These are phyloP conservation scores for Molorchus minor DNA, from an alignment of 2,888 invertebrate genomes.

Conservation along the genomic window DNA sequence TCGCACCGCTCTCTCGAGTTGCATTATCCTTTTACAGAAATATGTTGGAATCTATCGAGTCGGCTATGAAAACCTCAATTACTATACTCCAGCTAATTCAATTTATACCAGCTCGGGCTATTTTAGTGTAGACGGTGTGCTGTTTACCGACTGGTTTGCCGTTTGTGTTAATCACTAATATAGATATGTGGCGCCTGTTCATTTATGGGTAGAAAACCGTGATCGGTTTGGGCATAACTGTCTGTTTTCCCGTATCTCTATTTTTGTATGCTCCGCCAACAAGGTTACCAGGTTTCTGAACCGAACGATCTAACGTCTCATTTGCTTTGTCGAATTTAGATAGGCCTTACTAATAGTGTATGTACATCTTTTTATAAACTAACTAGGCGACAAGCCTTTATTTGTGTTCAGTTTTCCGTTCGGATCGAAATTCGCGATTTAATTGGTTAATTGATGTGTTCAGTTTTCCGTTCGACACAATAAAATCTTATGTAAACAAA, in stretches of 20 bases:
- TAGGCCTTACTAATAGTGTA: no score
- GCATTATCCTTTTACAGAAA: slow-evolving; percentile 23
- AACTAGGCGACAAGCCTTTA: no score
- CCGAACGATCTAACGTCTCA: no score
- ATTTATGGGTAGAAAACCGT: not conserved
- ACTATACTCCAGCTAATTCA: slow-evolving; percentile 14
- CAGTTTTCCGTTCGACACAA: no score
- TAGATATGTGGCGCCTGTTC: slow-evolving; percentile 15
- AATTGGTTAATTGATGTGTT: no score
- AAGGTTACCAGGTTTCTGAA: not conserved
- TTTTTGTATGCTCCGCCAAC: not conserved
- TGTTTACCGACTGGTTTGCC: slow-evolving; percentile 11
- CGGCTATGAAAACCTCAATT: slow-evolving; percentile 19
- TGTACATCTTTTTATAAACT: no score
- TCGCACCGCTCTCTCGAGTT: slow-evolving; percentile 16
- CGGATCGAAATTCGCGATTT: no score
- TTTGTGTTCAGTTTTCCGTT: no score
- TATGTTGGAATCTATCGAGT: slow-evolving; percentile 20
- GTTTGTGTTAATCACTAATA: slow-evolving; percentile 18
- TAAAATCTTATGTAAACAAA: no score
- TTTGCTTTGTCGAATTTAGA: no score
- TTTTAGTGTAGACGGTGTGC: slow-evolving; percentile 5
- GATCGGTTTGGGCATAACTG: not conserved
- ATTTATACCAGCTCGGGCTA: slow-evolving; percentile 2
- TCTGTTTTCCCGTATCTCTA: not conserved